These are phyloP conservation scores for Cyanoderma ruficeps DNA, from an alignment of 2,113 vertebrate genomes.

Conservation along the genomic window DNA sequence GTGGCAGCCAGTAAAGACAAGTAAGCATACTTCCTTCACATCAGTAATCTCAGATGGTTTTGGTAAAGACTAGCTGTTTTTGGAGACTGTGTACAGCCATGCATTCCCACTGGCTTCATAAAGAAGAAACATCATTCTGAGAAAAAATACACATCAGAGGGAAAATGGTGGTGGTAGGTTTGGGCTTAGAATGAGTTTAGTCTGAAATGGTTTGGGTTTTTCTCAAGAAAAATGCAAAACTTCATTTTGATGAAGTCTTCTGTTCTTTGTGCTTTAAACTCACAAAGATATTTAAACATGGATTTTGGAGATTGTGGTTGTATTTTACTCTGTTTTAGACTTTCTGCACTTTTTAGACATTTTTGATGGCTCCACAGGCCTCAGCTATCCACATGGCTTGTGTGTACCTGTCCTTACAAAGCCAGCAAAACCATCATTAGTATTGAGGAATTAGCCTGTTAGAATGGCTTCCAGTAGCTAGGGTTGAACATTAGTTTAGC, in stretches of 20 bases:
- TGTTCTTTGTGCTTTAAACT: background rate
- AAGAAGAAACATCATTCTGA: background rate
- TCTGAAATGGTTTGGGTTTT: background rate
- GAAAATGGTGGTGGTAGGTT: background rate
- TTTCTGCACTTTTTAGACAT: background rate
- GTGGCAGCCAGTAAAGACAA: background rate
- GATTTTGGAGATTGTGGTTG: background rate
- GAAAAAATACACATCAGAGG: background rate
- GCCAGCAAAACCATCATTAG: background rate
- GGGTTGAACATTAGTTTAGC: background rate
- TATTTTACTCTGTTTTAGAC: background rate
- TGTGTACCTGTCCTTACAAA: background rate
- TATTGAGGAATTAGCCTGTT: background rate
- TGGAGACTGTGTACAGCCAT: background rate
- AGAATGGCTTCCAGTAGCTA: background rate
- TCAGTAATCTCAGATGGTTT: background rate
- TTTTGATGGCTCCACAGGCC: background rate
- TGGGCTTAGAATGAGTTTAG: background rate
- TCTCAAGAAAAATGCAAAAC: background rate
- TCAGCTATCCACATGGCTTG: background rate
- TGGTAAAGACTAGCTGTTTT: background rate
- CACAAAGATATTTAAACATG: background rate
- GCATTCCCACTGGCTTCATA: background rate
- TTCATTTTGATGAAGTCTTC: background rate
- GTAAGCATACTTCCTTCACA: background rate